Base-by-base conservation (phyloP, 2,888 invertebrate genomes). In the Megamerina dolium region DNA sequence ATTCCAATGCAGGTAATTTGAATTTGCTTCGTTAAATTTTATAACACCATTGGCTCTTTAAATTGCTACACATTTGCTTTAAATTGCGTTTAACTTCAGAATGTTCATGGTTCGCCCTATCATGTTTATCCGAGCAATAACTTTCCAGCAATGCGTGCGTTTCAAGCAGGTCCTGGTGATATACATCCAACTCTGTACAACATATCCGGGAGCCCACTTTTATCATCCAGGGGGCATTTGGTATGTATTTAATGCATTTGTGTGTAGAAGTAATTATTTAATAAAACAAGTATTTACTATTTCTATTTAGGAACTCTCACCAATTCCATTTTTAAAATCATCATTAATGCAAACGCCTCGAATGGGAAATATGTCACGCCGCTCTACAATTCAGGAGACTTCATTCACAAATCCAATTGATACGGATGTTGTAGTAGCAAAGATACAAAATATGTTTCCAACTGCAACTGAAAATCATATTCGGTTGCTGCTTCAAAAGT, bases 401-500 rank as follows among this genome's bases (percentile, higher is more conserved):
- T 77, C 81, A 37, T 74, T 78, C 44, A 77, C 76, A 2, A 76
- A 80, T 47, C 77, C 76, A 39, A 74, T 76, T 6, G 85, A 87
- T 50, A 79, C 81, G 1, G 87, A 88, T 55, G 80, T 82, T 6
- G 77, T 85, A 44, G 86, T 88, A 12, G 75, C 81, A 30, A 89
- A 87, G 71, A 87, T 90, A 56, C 82, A 85, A 59, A 82, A 87
- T 34, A 85, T 91, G 82, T 92, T 93, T 66, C 92, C 92, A 3
- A 92, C 92, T 6, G 92, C 90, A 40, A 82, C 85, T 47, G 91
- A 92, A 61, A 85, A 85, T 19, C 91, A 91, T 64, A 90, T 92
- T 63, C 83, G 86, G 59, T 77, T 90, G 54, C 75, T 92, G 53
- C 72, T 92, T 41, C 89, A 89, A 71, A 91, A 91, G 92, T 92